Conservation (phyloP, 2,797 vertebrate genomes). For the Sus cebifrons region DNA sequence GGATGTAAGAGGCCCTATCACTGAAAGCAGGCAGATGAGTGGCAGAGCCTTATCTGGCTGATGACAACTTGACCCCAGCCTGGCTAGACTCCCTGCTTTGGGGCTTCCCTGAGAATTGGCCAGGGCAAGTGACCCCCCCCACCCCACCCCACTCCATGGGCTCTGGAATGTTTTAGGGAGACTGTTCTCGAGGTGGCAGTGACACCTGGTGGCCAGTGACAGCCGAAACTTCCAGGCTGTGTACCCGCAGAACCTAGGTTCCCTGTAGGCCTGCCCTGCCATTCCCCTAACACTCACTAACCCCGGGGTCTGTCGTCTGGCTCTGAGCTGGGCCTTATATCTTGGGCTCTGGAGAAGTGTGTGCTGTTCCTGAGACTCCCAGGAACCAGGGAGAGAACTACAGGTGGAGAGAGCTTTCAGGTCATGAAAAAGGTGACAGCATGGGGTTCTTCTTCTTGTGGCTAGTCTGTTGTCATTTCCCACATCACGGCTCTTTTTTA, state of each 20-base stretch:
- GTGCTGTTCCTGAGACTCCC: neutral
- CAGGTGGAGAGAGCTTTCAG: neutral
- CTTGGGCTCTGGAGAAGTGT: neutral
- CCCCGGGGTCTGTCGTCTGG: neutral
- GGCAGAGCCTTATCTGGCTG: neutral
- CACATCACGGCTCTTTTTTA: neutral
- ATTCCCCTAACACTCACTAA: neutral
- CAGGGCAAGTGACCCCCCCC: neutral
- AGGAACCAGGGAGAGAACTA: neutral
- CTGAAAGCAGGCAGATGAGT: neutral
- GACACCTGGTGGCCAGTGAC: slow-evolving; percentile 85
- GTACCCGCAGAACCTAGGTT: neutral
- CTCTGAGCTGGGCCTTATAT: slow-evolving; percentile 1
- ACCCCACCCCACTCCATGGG: neutral
- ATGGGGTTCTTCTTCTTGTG: neutral
- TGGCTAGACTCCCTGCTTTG: neutral
- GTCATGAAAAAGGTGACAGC: neutral
- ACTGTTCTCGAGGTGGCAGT: slow-evolving; percentile 77
- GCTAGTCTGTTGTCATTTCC: neutral
- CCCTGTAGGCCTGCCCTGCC: neutral
- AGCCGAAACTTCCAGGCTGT: slow-evolving; percentile 32
- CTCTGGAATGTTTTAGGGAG: neutral
- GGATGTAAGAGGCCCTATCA: neutral
- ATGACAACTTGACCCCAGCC: neutral
- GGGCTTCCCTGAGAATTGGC: neutral